Evolutionary conservation across 2,888 invertebrate species (phyloP).

Genomic region (Pachymerium ferrugineum): DNA sequence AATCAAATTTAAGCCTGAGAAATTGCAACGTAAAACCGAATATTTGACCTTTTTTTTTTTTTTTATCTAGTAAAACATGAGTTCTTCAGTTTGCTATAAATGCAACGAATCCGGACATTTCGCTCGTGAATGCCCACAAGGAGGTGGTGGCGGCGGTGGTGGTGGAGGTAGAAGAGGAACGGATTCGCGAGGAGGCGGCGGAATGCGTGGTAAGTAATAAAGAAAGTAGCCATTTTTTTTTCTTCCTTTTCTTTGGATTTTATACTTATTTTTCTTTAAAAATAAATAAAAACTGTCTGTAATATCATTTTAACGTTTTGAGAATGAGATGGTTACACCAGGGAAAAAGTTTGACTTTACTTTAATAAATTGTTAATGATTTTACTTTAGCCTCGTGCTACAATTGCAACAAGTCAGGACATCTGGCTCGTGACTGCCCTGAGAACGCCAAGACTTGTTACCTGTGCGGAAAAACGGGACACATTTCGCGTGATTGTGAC

Average conservation of each 20-base stretch:
- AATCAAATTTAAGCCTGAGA: too few relatives aligned
- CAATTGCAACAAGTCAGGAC: conserved; percentile 89
- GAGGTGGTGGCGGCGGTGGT: conserved; percentile 39
- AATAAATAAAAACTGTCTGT: neutral
- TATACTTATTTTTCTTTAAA: neutral
- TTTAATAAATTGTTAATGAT: too few relatives aligned
- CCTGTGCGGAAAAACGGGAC: conserved; percentile 75
- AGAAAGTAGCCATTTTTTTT: too few relatives aligned
- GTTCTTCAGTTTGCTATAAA: conserved; percentile 83
- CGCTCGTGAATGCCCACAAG: conserved; percentile 77
- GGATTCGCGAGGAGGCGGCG: conserved; percentile 39
- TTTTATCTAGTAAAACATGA: conserved; percentile 53
- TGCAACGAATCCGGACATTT: conserved; percentile 90
- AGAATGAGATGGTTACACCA: neutral
- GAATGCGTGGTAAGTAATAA: conserved; percentile 23
- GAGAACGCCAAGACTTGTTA: conserved; percentile 74
- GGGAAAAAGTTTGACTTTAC: neutral
- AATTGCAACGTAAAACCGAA: too few relatives aligned
- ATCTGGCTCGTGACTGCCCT: conserved; percentile 67
- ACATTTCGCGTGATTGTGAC: conserved; percentile 47
- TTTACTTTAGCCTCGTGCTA: conserved; percentile 67
- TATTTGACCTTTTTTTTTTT: conserved; percentile 16
- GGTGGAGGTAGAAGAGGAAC: conserved; percentile 40
- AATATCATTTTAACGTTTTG: neutral
- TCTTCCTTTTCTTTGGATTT: too few relatives aligned